Evolutionary conservation across 1,140 invertebrate species (phyloP).

Genomic region (Drosophila saltans): DNA sequence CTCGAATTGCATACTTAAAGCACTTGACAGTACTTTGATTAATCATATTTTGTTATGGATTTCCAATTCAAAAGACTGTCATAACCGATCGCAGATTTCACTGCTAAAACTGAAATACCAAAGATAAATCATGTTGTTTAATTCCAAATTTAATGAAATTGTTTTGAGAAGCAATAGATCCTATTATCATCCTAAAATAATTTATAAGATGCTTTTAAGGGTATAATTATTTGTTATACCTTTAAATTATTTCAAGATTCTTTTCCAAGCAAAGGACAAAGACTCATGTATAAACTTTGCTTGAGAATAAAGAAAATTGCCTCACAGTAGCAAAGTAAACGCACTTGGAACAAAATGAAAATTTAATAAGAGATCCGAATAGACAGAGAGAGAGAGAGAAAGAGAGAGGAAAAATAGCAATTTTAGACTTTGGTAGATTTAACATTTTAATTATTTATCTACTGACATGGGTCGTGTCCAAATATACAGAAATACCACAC

Average conservation of each 20-base stretch:
- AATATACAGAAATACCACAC: slow-evolving; percentile 22
- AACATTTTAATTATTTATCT: slow-evolving; percentile 46
- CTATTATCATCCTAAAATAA: no score
- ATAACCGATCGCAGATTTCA: neutral
- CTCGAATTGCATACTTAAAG: neutral
- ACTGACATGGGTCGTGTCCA: slow-evolving; percentile 26
- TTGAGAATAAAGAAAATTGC: neutral
- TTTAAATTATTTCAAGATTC: no score
- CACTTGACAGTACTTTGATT: neutral
- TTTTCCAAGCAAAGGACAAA: no score
- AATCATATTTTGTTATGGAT: neutral
- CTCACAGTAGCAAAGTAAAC: neutral
- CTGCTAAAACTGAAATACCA: no score
- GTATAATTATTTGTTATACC: no score
- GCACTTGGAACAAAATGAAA: slow-evolving; percentile 1
- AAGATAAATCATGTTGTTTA: no score
- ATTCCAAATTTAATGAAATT: no score
- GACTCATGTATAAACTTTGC: no score
- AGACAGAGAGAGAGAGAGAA: neutral
- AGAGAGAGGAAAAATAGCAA: neutral
- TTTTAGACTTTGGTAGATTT: neutral
- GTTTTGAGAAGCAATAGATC: no score
- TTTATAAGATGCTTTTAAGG: no score
- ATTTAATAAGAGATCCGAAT: neutral
- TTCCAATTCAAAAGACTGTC: neutral